These are phyloP conservation scores for Neoitamus cyanurus DNA, from an alignment of 2,888 invertebrate species.

Conservation along the genomic window DNA sequence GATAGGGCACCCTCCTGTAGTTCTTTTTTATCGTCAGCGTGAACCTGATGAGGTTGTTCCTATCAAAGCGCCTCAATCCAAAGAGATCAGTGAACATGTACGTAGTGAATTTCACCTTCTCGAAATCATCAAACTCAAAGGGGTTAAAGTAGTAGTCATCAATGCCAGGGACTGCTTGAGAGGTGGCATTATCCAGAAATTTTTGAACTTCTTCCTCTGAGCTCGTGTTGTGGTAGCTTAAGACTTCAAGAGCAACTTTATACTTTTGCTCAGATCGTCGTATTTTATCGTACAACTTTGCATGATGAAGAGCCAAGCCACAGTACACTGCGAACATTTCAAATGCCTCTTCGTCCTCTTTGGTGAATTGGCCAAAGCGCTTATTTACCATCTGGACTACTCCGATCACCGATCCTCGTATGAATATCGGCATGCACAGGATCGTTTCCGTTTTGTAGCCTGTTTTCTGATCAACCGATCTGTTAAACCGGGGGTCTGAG, in stretches of 20 bases:
- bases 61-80: constrained; percentile 74
- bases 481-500: constrained; percentile 80
- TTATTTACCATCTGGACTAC: constrained; percentile 90
- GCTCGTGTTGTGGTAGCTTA: constrained; percentile 86
- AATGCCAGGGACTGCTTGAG: constrained; percentile 60
- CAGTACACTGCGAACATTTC: constrained; percentile 88
- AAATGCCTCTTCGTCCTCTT: constrained; percentile 83
- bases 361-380: constrained; percentile 70
- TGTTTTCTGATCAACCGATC: constrained; percentile 75
- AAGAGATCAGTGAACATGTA: constrained; percentile 83
- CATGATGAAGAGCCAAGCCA: constrained; percentile 86
- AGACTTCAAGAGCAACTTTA: constrained; percentile 81
- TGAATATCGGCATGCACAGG: constrained; percentile 89
- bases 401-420: constrained; percentile 80
- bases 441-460: constrained; percentile 79
- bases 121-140: constrained; percentile 74
- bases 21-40: constrained; percentile 86
- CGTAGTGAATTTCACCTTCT: constrained; percentile 79
- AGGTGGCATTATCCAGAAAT: constrained; percentile 56
- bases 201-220: constrained; percentile 75
- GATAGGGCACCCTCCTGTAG: constrained; percentile 85
- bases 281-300: constrained; percentile 85
- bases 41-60: constrained; percentile 76
- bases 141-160: constrained; percentile 79
- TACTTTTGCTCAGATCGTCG: constrained; percentile 85